Percentiles rank a stretch among this genome's conserved stretches.
phyloP scores from a whole-genome alignment of 37 sponge, comb jelly and placozoan genomes.

The Theonella swinhoei region DNA sequence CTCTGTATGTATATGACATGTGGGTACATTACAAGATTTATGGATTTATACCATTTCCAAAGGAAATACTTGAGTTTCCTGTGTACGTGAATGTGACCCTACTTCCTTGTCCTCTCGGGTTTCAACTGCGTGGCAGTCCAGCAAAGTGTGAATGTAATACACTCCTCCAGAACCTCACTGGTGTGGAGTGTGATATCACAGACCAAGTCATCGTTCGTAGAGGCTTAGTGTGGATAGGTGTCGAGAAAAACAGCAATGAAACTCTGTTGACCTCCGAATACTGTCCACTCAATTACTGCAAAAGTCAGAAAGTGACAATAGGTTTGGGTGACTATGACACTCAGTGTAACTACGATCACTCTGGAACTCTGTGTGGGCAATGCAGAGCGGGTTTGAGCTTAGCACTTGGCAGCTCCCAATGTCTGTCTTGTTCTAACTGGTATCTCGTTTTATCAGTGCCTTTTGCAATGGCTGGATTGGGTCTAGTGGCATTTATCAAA shows the following conservation, averaged over 20 bases:
- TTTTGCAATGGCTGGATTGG: constrained; percentile 15
- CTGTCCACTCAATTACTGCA: constrained; percentile 10
- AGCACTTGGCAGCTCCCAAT: constrained; percentile 11
- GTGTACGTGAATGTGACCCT: not conserved
- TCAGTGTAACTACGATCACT: constrained; percentile 1
- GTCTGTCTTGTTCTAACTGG: constrained; percentile 27
- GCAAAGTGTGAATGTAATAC: not conserved
- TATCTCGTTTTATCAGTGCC: constrained; percentile 6
- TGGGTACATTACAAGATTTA: not conserved
- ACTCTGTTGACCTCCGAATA: not conserved
- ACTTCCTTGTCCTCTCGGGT: constrained; percentile 8
- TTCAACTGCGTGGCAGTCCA: not conserved
- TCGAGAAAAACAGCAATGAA: not conserved
- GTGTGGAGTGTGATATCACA: constrained; percentile 2
- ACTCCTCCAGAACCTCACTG: not conserved
- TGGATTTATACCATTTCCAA: not conserved
- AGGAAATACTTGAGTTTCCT: not conserved
- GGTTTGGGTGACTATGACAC: not conserved
- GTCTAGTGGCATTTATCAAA: not conserved
- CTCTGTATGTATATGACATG: not conserved
- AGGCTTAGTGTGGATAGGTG: not conserved
- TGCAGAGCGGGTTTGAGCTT: constrained; percentile 27
- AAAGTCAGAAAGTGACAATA: not conserved
- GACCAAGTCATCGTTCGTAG: not conserved
- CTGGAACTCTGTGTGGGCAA: not conserved